Conservation (phyloP, 1,140 invertebrate species). For the Drosophila aff. region DNA sequence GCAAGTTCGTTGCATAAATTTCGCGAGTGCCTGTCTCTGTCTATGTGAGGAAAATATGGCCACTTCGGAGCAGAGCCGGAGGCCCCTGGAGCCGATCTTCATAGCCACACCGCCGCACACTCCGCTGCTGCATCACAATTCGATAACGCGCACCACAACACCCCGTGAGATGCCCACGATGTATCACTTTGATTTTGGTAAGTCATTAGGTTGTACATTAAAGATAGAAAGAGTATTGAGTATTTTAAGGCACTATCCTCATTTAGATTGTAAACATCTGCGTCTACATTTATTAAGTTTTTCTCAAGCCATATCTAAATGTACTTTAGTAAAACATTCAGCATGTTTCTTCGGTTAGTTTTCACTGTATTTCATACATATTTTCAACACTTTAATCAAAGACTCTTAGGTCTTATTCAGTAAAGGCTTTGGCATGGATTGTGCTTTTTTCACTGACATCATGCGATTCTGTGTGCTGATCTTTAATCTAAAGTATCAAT, state of each 20-base stretch:
- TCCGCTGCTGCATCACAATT: conserved; percentile 40
- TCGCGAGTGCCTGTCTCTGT: conserved; percentile 25
- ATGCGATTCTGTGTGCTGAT: background rate
- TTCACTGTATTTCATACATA: too few relatives aligned
- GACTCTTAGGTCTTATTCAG: background rate
- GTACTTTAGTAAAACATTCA: background rate
- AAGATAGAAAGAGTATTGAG: too few relatives aligned
- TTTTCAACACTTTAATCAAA: too few relatives aligned
- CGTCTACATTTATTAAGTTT: background rate
- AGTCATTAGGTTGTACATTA: background rate
- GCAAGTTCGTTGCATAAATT: conserved; percentile 75
- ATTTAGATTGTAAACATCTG: too few relatives aligned
- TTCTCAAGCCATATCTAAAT: background rate
- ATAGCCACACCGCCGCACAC: conserved; percentile 65
- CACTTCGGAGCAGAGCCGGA: conserved; percentile 49
- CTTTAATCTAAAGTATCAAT: background rate
- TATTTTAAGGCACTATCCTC: too few relatives aligned
- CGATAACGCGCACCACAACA: conserved; percentile 71
- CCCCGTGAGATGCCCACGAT: conserved; percentile 73
- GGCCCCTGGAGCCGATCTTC: conserved; percentile 68
- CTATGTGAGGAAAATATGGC: conserved; percentile 50
- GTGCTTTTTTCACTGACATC: background rate
- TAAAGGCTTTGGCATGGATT: background rate
- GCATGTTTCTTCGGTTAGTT: too few relatives aligned
- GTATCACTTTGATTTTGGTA: conserved; percentile 78